Evolutionary conservation across 2,888 invertebrate genomes (phyloP), one percentile per base, ranked within the genome.

Genomic region (Drosophila subsilvestris): DNA sequence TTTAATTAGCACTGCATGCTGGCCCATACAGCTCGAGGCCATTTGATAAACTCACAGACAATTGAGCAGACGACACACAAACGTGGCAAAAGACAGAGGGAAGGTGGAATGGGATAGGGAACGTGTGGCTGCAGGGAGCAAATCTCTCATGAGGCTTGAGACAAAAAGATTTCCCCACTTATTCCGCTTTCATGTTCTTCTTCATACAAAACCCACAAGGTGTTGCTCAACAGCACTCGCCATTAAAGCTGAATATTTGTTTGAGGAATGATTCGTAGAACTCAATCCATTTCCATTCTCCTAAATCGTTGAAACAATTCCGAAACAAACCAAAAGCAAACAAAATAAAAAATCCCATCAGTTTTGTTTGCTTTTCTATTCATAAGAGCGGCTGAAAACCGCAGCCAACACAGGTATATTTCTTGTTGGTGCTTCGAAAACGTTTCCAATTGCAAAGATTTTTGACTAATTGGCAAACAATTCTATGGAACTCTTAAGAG

Each of bases 1-100:
- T 89, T 90, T 89, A 90, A 89, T 89, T 89, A 89, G 83, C 75
- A 17, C 67, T 66, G 74, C 78, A 70, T 63, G 63, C 66, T 60
- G 72, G 29, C 8, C 49, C 43, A 14, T 29, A 48, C 48, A 27
- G 37, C 65, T 47, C 4, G 29, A 14, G 79, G 84, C 76, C 50
- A 62, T 77, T 71, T 65, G 9, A 47, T 22, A 62, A 63, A 37
- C 47, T 47, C 53, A 12, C 63, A 44, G 37, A 49, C 55, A 53
- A 59, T 59, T 61, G 66, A 55, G 42, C 27, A 44, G 6, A 42
- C n/a, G 37, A n/a, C 7, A 37, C 5, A 37, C 32, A 37, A 37
- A 37, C 5, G 32, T 12, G 14, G 0, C 5, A 5, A 2, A 14
- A 29, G 3, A 10, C 29, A 29, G 29, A 29, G 10, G 3, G 3